phyloP scores from a whole-genome alignment of 2,113 vertebrate species.

The Dasypus novemcinctus region DNA sequence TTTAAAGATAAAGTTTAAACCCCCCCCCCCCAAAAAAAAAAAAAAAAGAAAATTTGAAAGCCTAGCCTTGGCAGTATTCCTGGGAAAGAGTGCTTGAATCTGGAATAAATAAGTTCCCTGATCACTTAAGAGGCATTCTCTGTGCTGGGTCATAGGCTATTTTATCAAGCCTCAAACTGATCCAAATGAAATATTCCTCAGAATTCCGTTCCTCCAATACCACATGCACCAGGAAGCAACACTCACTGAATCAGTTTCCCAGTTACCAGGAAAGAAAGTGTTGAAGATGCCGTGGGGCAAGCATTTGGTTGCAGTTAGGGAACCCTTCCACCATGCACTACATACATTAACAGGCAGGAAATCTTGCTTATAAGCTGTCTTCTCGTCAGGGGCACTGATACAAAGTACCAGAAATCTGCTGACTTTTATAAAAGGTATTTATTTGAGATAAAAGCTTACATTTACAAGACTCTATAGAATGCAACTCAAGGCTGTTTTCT shows the following conservation, averaged over 20 bases:
- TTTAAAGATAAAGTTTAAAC: too few relatives aligned
- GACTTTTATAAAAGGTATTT: too few relatives aligned
- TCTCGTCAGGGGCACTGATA: too few relatives aligned
- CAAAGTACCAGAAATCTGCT: too few relatives aligned
- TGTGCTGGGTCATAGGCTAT: background rate
- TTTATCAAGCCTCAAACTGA: background rate
- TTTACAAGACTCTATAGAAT: too few relatives aligned
- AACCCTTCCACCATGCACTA: background rate
- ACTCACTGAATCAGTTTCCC: background rate
- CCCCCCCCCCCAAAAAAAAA: too few relatives aligned
- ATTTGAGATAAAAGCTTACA: too few relatives aligned
- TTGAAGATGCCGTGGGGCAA: background rate
- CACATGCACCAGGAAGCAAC: background rate
- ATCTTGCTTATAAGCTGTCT: background rate
- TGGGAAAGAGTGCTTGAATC: background rate
- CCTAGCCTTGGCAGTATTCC: background rate
- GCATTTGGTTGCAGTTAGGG: background rate
- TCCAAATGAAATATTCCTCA: background rate
- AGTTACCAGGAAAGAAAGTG: background rate
- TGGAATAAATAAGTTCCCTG: background rate
- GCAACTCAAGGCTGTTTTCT: too few relatives aligned
- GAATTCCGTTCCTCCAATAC: background rate
- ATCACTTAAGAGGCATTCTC: background rate
- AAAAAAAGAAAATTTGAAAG: background rate
- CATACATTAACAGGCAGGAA: background rate